These are phyloP conservation scores for Papilio elwesi DNA, from an alignment of 2,888 invertebrate species.

Conservation along the genomic window DNA sequence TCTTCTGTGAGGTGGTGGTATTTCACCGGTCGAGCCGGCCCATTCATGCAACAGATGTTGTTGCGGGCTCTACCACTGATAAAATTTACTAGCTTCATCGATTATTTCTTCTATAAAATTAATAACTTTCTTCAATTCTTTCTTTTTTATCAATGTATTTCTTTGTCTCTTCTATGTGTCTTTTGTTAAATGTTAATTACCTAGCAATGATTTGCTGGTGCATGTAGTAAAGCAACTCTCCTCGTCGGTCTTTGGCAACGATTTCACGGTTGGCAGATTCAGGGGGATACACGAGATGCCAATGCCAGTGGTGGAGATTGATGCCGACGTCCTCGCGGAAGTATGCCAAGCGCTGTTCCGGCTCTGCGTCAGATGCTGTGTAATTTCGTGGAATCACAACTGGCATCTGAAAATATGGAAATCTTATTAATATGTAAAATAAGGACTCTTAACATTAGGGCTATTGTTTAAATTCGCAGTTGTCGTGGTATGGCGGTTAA, in stretches of 20 bases:
- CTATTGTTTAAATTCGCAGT: no score
- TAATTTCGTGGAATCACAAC: constrained; percentile 87
- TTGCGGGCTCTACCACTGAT: no score
- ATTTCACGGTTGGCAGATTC: constrained; percentile 80
- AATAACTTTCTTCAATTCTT: no score
- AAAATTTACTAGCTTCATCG: no score
- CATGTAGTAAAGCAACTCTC: constrained; percentile 89
- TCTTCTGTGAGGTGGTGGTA: no score
- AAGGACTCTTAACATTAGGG: neutral
- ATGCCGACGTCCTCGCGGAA: constrained; percentile 90
- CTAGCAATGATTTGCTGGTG: constrained; percentile 85
- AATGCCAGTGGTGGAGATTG: constrained; percentile 92
- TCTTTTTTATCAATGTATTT: no score
- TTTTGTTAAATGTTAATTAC: constrained; percentile 49
- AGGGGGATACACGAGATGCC: constrained; percentile 91
- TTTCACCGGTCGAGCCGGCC: no score
- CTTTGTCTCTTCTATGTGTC: neutral
- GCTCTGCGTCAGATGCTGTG: constrained; percentile 88
- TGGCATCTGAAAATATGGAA: constrained; percentile 66
- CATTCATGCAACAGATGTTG: no score
- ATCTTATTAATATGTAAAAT: neutral
- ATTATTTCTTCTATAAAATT: no score
- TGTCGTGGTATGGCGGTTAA: no score
- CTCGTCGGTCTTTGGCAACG: constrained; percentile 86
- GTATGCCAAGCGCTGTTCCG: constrained; percentile 88